Percentiles rank a stretch among this genome's conserved stretches.
phyloP scores from a whole-genome alignment of 1,140 invertebrate species.

The Antheraea pernyi region DNA sequence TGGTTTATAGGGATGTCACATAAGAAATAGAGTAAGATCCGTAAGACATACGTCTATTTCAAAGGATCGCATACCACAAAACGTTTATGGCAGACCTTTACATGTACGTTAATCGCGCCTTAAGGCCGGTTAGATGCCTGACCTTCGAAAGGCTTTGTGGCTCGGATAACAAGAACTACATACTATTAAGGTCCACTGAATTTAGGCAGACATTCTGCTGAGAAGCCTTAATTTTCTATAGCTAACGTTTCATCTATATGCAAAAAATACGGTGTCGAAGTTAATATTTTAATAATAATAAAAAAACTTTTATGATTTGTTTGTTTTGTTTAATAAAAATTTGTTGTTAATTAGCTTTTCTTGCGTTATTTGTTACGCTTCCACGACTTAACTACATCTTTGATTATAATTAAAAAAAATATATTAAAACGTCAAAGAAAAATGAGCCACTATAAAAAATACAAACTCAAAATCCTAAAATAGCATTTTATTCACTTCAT shows the following conservation, averaged over 20 bases:
- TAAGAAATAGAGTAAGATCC: not conserved
- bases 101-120: slow-evolving; percentile 1
- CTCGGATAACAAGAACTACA: slow-evolving; percentile 18
- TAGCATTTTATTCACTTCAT: too few relatives aligned
- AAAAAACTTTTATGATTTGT: too few relatives aligned
- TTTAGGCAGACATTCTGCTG: not conserved
- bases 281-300: too few relatives aligned
- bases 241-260: not conserved
- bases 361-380: too few relatives aligned
- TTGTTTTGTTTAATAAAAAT: too few relatives aligned
- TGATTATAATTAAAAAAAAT: too few relatives aligned
- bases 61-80: not conserved
- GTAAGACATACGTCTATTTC: not conserved
- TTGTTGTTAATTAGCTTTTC: too few relatives aligned
- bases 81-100: not conserved
- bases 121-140: slow-evolving; percentile 14
- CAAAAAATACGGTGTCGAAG: not conserved
- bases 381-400: too few relatives aligned
- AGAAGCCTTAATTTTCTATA: not conserved
- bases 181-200: not conserved
- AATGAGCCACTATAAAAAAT: too few relatives aligned
- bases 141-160: slow-evolving; percentile 20
- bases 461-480: too few relatives aligned
- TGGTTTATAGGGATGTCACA: not conserved
- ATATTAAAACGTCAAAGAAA: too few relatives aligned